Evolutionary conservation across 2,888 invertebrate species (phyloP).

Genomic region (Heteromyza rotundicornis): DNA sequence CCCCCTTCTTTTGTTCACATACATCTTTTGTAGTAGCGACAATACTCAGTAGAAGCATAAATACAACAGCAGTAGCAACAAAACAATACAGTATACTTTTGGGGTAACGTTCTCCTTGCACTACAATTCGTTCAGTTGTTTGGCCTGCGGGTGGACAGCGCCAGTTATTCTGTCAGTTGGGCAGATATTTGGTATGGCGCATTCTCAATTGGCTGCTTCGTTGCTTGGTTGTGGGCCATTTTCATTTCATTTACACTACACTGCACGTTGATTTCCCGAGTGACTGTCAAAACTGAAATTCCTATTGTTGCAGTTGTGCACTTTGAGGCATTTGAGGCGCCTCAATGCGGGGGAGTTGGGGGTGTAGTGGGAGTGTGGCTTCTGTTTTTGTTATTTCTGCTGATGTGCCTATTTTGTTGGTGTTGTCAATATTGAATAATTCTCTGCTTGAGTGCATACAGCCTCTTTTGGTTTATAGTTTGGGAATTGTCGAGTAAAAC

Average conservation of each 20-base stretch:
- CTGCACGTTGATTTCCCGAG: constrained; percentile 53
- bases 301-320: constrained; percentile 31
- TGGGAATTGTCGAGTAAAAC: too few species aligned
- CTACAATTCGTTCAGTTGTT: not conserved
- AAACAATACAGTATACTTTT: not conserved
- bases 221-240: constrained; percentile 32
- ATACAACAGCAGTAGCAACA: not conserved
- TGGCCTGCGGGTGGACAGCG: not conserved
- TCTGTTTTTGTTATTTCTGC: constrained; percentile 32
- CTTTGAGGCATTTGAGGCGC: not conserved
- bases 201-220: constrained; percentile 29
- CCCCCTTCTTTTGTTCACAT: too few species aligned
- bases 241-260: constrained; percentile 34
- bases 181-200: too few species aligned
- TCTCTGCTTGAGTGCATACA: constrained; percentile 12
- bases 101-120: not conserved
- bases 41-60: too few species aligned
- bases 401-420: constrained; percentile 21
- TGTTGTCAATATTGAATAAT: constrained; percentile 37
- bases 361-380: constrained; percentile 39
- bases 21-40: not conserved
- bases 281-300: constrained; percentile 44
- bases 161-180: not conserved
- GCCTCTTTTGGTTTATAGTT: too few species aligned
- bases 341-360: constrained; percentile 20